Evolutionary conservation across 2,888 invertebrate species (phyloP).

Genomic region (Diadegma fenestrale): DNA sequence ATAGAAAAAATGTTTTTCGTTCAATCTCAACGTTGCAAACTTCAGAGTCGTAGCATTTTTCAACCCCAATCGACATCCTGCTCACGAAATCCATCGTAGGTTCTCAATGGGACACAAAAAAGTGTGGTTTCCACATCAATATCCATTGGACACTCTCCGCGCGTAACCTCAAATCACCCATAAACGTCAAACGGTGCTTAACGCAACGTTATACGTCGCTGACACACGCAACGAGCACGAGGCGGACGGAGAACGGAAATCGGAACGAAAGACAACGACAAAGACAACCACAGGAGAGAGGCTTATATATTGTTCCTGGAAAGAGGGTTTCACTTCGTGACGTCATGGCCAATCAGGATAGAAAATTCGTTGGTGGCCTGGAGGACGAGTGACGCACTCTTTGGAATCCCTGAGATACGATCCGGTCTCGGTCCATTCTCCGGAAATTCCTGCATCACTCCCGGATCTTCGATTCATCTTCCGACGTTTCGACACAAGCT

Average conservation of each 20-base stretch:
- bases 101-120: not conserved
- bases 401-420: constrained; percentile 53
- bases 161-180: constrained; percentile 48
- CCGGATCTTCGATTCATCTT: constrained; percentile 27
- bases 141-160: constrained; percentile 39
- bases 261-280: not conserved
- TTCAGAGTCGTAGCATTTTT: no score
- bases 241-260: constrained; percentile 13
- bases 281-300: not conserved
- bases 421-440: constrained; percentile 61
- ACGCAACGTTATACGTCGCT: constrained; percentile 19
- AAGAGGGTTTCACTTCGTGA: constrained; percentile 43
- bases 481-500: not conserved
- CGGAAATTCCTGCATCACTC: constrained; percentile 52
- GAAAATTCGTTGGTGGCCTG: constrained; percentile 61
- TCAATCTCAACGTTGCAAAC: no score
- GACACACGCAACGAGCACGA: constrained; percentile 7
- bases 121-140: not conserved
- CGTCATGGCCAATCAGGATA: not conserved
- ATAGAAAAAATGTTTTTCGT: no score
- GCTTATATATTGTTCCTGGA: constrained; percentile 49
- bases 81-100: not conserved
- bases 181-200: constrained; percentile 32
- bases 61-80: not conserved
- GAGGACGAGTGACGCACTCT: constrained; percentile 57